These are phyloP conservation scores for Chrysocyon brachyurus DNA, from an alignment of 2,797 vertebrate genomes.

Conservation along the genomic window DNA sequence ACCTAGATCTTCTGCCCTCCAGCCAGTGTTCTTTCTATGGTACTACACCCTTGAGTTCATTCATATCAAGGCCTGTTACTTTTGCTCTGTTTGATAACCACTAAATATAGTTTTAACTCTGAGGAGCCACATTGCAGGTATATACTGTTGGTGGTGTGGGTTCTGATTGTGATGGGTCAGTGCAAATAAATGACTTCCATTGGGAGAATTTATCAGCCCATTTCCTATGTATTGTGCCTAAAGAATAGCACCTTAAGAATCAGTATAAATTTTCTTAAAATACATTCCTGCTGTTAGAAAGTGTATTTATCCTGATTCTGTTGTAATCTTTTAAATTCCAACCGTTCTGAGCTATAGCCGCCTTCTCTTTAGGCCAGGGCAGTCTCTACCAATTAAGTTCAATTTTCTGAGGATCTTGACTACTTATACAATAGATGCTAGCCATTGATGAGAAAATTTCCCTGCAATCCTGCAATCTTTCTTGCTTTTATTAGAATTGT, in stretches of 20 bases:
- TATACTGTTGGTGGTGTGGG: constrained; percentile 6
- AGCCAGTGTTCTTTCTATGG: constrained; percentile 22
- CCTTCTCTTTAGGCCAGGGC: neutral
- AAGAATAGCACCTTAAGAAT: constrained; percentile 30
- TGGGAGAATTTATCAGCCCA: constrained; percentile 39
- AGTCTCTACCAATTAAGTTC: neutral
- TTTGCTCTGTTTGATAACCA: constrained; percentile 40
- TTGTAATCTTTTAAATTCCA: constrained; percentile 37
- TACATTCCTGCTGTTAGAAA: constrained; percentile 45
- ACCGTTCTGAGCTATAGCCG: neutral
- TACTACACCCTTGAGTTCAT: neutral
- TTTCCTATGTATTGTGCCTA: constrained; percentile 28
- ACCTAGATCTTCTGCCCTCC: neutral
- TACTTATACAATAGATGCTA: neutral
- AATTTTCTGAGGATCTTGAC: constrained; percentile 14
- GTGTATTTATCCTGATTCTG: constrained; percentile 1
- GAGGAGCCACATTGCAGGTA: neutral
- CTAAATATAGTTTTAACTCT: constrained; percentile 32
- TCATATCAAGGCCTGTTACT: neutral
- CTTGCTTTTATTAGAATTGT: constrained; percentile 58
- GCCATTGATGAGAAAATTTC: neutral
- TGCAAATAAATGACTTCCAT: constrained; percentile 38
- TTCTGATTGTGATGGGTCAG: constrained; percentile 29
- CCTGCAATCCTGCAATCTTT: neutral
- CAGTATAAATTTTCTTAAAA: constrained; percentile 27